Percentiles rank a stretch among this genome's conserved stretches.
phyloP scores from a whole-genome alignment of 35 echinoderm and acorn worm species.

The Ophioderma brevispina region DNA sequence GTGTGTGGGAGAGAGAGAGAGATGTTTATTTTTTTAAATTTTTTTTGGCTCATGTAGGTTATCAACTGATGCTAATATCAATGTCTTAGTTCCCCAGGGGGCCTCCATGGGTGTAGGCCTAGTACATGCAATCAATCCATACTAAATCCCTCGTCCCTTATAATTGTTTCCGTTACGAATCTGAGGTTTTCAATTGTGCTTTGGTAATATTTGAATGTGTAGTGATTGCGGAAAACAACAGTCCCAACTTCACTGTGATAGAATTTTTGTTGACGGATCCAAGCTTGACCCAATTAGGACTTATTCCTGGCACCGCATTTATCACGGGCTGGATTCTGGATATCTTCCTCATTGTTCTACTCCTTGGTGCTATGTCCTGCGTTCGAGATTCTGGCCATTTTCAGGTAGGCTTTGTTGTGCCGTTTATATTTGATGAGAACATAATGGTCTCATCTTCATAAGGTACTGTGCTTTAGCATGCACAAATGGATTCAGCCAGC shows the following conservation, averaged over 20 bases:
- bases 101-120: too few relatives aligned
- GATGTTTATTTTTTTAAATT: too few relatives aligned
- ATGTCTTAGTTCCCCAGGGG: too few relatives aligned
- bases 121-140: too few relatives aligned
- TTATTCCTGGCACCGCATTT: slow-evolving; percentile 76
- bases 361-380: slow-evolving; percentile 81
- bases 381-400: slow-evolving; percentile 94
- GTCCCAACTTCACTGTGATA: slow-evolving; percentile 44
- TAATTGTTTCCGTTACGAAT: too few relatives aligned
- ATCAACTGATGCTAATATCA: too few relatives aligned
- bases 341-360: slow-evolving; percentile 64
- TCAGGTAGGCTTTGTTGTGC: slow-evolving; percentile 55
- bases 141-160: too few relatives aligned
- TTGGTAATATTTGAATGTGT: too few relatives aligned
- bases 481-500: too few relatives aligned
- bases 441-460: background rate
- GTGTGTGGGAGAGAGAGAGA: too few relatives aligned
- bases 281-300: slow-evolving; percentile 28
- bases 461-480: background rate
- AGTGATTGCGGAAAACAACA: background rate
- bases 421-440: background rate
- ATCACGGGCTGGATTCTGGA: slow-evolving; percentile 85
- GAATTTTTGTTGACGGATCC: slow-evolving; percentile 70
- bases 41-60: too few relatives aligned
- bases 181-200: too few relatives aligned